Base-by-base conservation (phyloP, 2,888 invertebrate species). In the Ormyrus nitidulus region DNA sequence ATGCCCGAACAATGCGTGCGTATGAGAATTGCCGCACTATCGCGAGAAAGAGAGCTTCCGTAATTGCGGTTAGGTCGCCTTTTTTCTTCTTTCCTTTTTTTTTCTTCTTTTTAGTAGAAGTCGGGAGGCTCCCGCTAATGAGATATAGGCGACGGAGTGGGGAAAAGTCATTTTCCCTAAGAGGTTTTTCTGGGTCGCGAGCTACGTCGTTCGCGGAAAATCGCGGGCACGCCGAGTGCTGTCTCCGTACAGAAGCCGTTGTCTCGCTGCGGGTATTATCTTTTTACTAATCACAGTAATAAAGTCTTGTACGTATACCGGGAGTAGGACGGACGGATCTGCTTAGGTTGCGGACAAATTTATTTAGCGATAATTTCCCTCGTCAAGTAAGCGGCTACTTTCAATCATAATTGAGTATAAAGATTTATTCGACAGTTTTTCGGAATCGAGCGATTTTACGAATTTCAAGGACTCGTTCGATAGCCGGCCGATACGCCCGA, bases 151-250 rank as follows among this genome's bases (percentile, higher is more conserved):
- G 34, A 34, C 10, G 9, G 8, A 19, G 49, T 10, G 70, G n/a
- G 48, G 48, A 58, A 59, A 49, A 46, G 13, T 48, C 19, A 58
- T 54, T 59, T n/a, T 65, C 13, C 51, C 19, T 9, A 65, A 65
- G 51, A 65, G 51, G 48, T 13, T 70, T 19, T 70, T 70, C 70
- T 70, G 19, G 70, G 13, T 70, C 70, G 70, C 70, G 58, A 44
- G 49, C 51, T 19, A 51, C n/a, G n/a, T 19, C 13, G 8, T 58
- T 65, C 58, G 58, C 58, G 70, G 70, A 70, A 70, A 70, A 59
- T 70, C 58, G 58, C 19, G 51, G 11, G 6, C 54, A 46, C 62
- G 46, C 62, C 56, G 34, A n/a, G 10, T 56, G 56, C 19, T 4
- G 56, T 2, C 6, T 19, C 6, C 46, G 46, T 46, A 8, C 46